phyloP scores from a whole-genome alignment of 2,888 invertebrate species.

The Scelioninae gen. 1 region DNA sequence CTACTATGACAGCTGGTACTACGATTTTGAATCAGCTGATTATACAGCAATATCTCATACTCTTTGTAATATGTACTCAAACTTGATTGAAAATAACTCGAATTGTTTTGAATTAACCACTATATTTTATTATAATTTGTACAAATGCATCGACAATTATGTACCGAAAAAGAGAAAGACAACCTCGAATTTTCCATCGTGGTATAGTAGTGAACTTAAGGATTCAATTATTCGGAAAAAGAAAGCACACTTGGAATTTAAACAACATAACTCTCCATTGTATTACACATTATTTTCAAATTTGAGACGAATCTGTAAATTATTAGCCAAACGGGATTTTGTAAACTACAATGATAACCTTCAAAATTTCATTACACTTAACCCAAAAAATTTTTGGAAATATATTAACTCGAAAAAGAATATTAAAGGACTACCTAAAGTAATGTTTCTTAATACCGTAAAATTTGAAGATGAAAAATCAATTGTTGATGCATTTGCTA shows the following conservation, averaged over 20 bases:
- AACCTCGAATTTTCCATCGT: neutral
- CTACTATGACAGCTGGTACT: neutral
- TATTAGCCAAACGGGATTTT: constrained; percentile 4
- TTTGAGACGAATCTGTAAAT: constrained; percentile 7
- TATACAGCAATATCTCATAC: neutral
- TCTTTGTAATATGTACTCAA: constrained; percentile 6
- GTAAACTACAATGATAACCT: too few species aligned
- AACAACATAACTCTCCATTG: neutral
- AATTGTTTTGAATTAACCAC: neutral
- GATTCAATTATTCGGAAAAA: constrained; percentile 1
- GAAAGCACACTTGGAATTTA: constrained; percentile 1
- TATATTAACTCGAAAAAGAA: neutral
- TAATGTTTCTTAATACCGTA: neutral
- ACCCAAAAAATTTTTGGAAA: constrained; percentile 11
- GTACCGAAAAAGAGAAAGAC: neutral
- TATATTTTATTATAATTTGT: neutral
- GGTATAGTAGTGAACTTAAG: constrained; percentile 11
- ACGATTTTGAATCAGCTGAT: neutral
- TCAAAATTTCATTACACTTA: neutral
- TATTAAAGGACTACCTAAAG: neutral
- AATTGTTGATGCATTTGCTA: constrained; percentile 7
- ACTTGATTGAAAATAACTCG: neutral
- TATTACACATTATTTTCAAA: neutral
- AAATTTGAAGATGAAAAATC: neutral
- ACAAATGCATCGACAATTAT: too few species aligned